Evolutionary conservation across 2,888 invertebrate genomes (phyloP), one percentile per base, ranked within the genome.

Genomic region (Caenorhabditis sinica): DNA sequence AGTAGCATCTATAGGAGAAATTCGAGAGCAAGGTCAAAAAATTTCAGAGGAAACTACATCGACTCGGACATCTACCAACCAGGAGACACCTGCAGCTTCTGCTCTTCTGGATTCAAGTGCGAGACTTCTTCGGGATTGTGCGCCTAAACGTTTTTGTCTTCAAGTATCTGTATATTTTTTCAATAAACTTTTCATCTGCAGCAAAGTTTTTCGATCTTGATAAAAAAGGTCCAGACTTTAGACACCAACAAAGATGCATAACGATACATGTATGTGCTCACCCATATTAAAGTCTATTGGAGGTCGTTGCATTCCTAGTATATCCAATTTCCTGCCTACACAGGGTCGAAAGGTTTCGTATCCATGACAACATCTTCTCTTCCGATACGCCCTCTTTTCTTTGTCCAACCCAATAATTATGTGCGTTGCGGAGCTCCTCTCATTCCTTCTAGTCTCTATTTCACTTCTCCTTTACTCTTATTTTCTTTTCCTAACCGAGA

Each of bases 101-200:
- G 83, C n/a, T 45, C 58, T 6, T 51, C 72, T 25, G 83, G 83
- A 73, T 66, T 45, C 28, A 66, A 36, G 43, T 83, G 83, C 68
- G 83, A 83, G 33, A 33, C 68, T 8, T 53, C 76, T 36, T 72
- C 82, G 20, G 82, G 82, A 45, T 75, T 82, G 49, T 82, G 82
- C n/a, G 61, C 61, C 36, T 77, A 28, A 71, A 28, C 15, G 15
- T n/a, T 23, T 53, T 0, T n/a, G 11, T 11, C 2, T 49, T 61
- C 36, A 25, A 51, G 20, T 69, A 61, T 77, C 28, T 71, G 63
- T 77, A 69, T 30, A 77, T 30, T 20, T n/a, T 15, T 17, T 20
- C 20, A 56, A 28, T 40, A 13, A 40, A 40, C 6, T 40, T 40
- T 40, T 33, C 33, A 40, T 40, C 40, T 11, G 13, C 40, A 40